phyloP scores from a whole-genome alignment of 2,797 vertebrate species.

The Gambelia wislizenii region DNA sequence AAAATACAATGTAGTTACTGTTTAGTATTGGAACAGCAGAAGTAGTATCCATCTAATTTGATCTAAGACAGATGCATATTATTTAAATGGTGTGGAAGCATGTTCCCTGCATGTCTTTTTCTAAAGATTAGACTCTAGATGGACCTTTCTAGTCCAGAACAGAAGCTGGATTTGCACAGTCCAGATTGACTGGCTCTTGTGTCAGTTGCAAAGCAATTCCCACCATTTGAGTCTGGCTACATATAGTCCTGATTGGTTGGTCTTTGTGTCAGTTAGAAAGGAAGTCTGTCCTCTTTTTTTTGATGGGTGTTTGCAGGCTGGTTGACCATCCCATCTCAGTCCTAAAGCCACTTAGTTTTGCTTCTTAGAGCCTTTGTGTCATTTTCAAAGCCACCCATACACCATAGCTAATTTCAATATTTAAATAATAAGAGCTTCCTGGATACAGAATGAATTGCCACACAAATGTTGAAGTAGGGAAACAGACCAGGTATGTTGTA shows the following conservation, averaged over 20 bases:
- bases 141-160: no score
- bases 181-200: no score
- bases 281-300: no score
- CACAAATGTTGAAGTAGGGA: background rate
- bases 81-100: background rate
- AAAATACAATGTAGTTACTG: background rate
- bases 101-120: background rate
- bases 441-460: background rate
- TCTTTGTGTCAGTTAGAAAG: background rate
- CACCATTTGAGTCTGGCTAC: background rate
- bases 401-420: no score
- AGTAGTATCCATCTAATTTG: background rate
- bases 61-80: background rate
- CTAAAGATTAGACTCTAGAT: background rate
- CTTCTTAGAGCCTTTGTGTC: background rate
- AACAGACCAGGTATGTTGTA: background rate
- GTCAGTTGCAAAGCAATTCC: background rate
- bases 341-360: no score
- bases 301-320: no score
- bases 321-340: no score
- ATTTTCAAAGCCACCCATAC: no score
- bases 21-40: background rate
- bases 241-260: background rate
- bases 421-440: no score
- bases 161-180: background rate